These are phyloP conservation scores for Artemia franciscana DNA, from an alignment of 1,140 invertebrate species.

Conservation along the genomic window DNA sequence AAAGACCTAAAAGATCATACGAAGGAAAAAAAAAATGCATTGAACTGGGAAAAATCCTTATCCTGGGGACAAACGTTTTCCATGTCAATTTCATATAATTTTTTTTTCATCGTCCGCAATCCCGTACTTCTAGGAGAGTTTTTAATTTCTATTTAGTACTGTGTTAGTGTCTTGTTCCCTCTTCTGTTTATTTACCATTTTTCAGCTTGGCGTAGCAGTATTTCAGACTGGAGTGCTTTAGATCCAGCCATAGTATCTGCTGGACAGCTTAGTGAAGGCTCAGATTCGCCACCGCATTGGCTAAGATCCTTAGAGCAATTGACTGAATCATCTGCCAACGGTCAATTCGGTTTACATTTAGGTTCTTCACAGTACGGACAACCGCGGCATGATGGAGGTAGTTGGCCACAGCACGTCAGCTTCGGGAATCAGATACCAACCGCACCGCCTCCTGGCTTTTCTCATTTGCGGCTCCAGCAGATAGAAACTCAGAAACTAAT, in stretches of 20 bases:
- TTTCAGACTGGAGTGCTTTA: constrained; percentile 49
- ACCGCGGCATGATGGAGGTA: neutral
- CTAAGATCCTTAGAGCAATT: constrained; percentile 26
- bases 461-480: constrained; percentile 8
- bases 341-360: constrained; percentile 5
- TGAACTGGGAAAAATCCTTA: too few relatives aligned
- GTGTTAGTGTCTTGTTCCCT: too few relatives aligned
- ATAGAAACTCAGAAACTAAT: constrained; percentile 9
- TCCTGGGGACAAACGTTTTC: too few relatives aligned
- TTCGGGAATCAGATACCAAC: neutral
- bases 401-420: constrained; percentile 3
- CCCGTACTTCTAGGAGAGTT: too few relatives aligned
- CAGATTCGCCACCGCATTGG: constrained; percentile 25
- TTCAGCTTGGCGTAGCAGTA: constrained; percentile 11
- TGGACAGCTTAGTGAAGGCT: constrained; percentile 15
- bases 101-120: too few relatives aligned
- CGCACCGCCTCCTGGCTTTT: constrained; percentile 9
- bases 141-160: too few relatives aligned
- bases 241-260: constrained; percentile 65
- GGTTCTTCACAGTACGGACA: neutral
- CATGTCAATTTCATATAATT: too few relatives aligned
- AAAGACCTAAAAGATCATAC: too few relatives aligned
- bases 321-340: constrained; percentile 20
- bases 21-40: too few relatives aligned
- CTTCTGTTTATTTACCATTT: too few relatives aligned